Evolutionary conservation across 2,113 vertebrate species (phyloP).

Genomic region (Maccullochella peelii): DNA sequence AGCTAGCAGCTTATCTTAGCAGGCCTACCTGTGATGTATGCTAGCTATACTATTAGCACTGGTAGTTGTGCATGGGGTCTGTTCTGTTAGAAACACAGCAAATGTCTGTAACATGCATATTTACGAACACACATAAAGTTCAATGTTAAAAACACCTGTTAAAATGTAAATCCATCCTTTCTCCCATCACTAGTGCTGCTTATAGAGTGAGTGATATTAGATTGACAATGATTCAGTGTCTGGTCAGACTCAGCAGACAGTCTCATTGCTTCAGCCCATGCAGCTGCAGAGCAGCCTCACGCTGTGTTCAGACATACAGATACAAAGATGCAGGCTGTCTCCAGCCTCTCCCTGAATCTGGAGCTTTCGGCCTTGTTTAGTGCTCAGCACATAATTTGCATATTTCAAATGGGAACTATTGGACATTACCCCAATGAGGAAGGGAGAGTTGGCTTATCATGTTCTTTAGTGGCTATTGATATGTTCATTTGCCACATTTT

Average conservation of each 20-base stretch:
- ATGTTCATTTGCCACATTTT: not conserved
- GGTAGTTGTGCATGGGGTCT: not conserved
- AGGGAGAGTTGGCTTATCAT: not conserved
- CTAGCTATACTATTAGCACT: slow-evolving; percentile 2
- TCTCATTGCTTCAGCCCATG: slow-evolving; percentile 20
- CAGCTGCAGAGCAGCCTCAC: slow-evolving; percentile 57
- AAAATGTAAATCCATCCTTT: slow-evolving; percentile 7
- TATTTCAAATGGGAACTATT: slow-evolving; percentile 2
- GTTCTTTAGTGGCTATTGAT: not conserved
- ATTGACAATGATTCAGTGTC: slow-evolving; percentile 57
- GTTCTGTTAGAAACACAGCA: not conserved
- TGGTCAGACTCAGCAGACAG: slow-evolving; percentile 20
- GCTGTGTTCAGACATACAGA: slow-evolving; percentile 32
- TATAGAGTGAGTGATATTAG: slow-evolving; percentile 34
- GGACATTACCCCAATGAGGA: not conserved
- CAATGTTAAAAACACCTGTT: slow-evolving; percentile 15
- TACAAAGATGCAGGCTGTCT: slow-evolving; percentile 54
- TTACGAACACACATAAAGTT: not conserved
- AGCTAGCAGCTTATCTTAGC: slow-evolving; percentile 2
- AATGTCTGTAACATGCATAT: slow-evolving; percentile 5
- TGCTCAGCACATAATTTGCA: not conserved
- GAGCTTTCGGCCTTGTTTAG: slow-evolving; percentile 3
- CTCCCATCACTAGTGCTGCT: slow-evolving; percentile 23
- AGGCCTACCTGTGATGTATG: not conserved
- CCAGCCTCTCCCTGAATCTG: slow-evolving; percentile 14